These are phyloP conservation scores for Malurus alboscapulatus DNA, from an alignment of 2,113 vertebrate genomes.

Conservation along the genomic window DNA sequence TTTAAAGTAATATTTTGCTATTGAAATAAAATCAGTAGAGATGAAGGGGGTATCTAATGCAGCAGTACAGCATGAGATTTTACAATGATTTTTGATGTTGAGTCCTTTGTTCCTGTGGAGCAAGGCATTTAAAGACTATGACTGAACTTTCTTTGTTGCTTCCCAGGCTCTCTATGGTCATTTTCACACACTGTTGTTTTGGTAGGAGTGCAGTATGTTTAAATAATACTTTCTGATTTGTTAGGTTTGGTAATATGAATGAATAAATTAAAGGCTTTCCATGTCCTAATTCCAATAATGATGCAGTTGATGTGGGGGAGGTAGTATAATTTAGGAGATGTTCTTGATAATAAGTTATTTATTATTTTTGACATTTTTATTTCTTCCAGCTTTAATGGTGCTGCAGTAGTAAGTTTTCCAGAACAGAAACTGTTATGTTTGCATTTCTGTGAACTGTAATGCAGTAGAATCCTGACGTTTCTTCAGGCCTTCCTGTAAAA, in stretches of 20 bases:
- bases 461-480: background rate
- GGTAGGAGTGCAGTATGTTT: background rate
- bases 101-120: background rate
- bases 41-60: background rate
- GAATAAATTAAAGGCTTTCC: background rate
- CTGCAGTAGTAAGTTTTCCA: background rate
- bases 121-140: background rate
- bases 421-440: background rate
- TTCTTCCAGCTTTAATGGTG: background rate
- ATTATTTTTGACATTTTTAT: background rate
- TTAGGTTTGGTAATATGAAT: background rate
- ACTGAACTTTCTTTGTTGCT: background rate
- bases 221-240: background rate
- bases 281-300: background rate
- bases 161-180: background rate
- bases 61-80: background rate
- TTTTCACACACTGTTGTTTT: background rate
- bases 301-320: background rate
- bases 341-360: background rate
- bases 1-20: background rate
- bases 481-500: background rate
- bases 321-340: background rate
- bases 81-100: background rate
- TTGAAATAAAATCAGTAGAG: background rate
- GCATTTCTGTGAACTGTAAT: background rate